These are phyloP conservation scores for Drosophila arizonae DNA, from an alignment of 1,140 invertebrate genomes.

Conservation along the genomic window DNA sequence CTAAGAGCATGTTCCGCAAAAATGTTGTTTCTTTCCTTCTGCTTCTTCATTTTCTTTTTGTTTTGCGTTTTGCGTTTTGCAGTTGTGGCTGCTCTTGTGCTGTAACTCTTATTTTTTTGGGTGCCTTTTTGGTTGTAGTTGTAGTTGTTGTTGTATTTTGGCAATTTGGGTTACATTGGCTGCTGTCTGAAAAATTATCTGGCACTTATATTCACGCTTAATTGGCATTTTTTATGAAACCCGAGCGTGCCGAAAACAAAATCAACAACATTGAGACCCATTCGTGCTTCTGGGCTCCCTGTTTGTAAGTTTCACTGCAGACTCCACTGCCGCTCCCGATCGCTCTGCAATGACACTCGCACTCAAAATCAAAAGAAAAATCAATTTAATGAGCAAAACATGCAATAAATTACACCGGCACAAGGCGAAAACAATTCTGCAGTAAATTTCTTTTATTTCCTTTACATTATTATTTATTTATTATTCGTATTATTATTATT, in stretches of 20 bases:
- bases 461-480: slow-evolving; percentile 31
- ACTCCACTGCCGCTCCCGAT: neutral
- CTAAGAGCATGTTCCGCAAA: slow-evolving; percentile 28
- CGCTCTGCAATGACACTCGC: slow-evolving; percentile 77
- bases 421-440: slow-evolving; percentile 48
- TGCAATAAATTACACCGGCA: slow-evolving; percentile 74
- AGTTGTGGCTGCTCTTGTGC: slow-evolving; percentile 34
- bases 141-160: slow-evolving; percentile 51
- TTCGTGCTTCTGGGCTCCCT: slow-evolving; percentile 69
- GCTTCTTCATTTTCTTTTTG: neutral
- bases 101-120: slow-evolving; percentile 59
- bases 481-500: slow-evolving; percentile 30
- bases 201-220: slow-evolving; percentile 83
- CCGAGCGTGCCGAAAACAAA: slow-evolving; percentile 73
- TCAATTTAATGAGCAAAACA: slow-evolving; percentile 82
- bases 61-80: slow-evolving; percentile 19
- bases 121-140: slow-evolving; percentile 6
- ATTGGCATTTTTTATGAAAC: slow-evolving; percentile 82
- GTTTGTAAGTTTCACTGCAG: slow-evolving; percentile 26
- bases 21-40: slow-evolving; percentile 38
- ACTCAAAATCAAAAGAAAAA: slow-evolving; percentile 80
- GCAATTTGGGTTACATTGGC: slow-evolving; percentile 80
- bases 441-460: slow-evolving; percentile 24
- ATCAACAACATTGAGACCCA: slow-evolving; percentile 50
- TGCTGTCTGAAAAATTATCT: slow-evolving; percentile 82